These are phyloP conservation scores for Smittia aterrima DNA, from an alignment of 2,888 invertebrate genomes.

Conservation along the genomic window DNA sequence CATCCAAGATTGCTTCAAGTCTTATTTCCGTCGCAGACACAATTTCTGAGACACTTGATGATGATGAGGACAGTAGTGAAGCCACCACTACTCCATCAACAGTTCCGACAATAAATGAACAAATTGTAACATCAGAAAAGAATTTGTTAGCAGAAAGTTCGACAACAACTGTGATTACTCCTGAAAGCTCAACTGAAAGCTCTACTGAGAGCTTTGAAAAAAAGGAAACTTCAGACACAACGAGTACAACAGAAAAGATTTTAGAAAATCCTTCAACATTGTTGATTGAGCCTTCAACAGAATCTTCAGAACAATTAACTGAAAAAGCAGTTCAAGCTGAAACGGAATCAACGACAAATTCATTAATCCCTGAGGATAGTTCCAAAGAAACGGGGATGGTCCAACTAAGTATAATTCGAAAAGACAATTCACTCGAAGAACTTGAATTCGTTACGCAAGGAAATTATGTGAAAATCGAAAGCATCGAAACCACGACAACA, in stretches of 20 bases:
- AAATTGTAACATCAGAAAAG: constrained; percentile 19
- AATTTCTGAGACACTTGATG: constrained; percentile 27
- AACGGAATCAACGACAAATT: too few relatives aligned
- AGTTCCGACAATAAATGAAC: constrained; percentile 4
- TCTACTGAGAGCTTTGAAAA: too few relatives aligned
- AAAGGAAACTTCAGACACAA: too few relatives aligned
- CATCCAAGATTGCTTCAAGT: constrained; percentile 21
- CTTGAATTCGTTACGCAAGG: constrained; percentile 40
- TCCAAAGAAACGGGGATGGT: not conserved
- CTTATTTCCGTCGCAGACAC: constrained; percentile 31
- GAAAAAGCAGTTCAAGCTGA: too few relatives aligned
- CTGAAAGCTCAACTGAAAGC: too few relatives aligned
- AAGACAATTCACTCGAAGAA: constrained; percentile 41
- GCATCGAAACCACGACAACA: not conserved
- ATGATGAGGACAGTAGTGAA: constrained; percentile 28
- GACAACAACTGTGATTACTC: not conserved
- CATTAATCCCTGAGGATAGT: not conserved
- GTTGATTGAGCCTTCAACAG: too few relatives aligned
- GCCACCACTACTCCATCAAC: constrained; percentile 35
- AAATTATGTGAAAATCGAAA: constrained; percentile 31
- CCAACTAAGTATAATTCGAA: constrained; percentile 31
- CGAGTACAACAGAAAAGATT: not conserved
- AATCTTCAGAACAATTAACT: not conserved
- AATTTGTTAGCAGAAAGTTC: too few relatives aligned
- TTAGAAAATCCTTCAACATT: not conserved